Conservation (phyloP, 2,797 vertebrate species). For the Acanthiza pusilla region DNA sequence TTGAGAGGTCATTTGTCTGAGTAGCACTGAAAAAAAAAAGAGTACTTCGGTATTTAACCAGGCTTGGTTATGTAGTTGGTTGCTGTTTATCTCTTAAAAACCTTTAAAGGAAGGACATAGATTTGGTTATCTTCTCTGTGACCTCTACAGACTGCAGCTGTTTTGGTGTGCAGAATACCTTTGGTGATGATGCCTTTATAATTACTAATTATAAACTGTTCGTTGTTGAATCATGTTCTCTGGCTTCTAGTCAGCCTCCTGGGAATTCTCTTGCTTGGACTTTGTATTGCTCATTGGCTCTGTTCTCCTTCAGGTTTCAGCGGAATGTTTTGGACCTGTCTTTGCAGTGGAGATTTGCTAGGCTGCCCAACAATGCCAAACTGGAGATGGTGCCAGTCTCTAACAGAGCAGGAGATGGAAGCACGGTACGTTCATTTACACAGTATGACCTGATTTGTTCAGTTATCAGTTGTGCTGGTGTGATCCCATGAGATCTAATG, state of each 20-base stretch:
- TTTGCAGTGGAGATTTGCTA: constrained; percentile 92
- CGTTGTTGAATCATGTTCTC: fast-evolving
- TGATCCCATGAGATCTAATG: background rate
- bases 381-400: constrained; percentile 89
- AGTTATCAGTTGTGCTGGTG: background rate
- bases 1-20: background rate
- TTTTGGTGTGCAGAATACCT: background rate
- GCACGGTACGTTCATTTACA: constrained; percentile 71
- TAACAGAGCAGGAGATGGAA: constrained; percentile 71
- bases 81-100: background rate
- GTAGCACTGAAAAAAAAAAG: background rate
- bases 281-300: background rate
- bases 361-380: constrained; percentile 95
- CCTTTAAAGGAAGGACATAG: background rate
- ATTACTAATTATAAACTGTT: background rate
- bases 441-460: fast-evolving
- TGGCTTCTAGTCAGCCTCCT: background rate
- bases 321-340: constrained; percentile 89
- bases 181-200: background rate
- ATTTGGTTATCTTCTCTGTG: background rate
- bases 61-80: background rate
- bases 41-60: background rate
- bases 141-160: background rate
- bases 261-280: background rate
- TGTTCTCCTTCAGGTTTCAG: constrained; percentile 85